Evolutionary conservation across 2,113 vertebrate genomes (phyloP), one percentile per base, ranked within the genome.

Genomic region (Rhinopomastus cyanomelas): DNA sequence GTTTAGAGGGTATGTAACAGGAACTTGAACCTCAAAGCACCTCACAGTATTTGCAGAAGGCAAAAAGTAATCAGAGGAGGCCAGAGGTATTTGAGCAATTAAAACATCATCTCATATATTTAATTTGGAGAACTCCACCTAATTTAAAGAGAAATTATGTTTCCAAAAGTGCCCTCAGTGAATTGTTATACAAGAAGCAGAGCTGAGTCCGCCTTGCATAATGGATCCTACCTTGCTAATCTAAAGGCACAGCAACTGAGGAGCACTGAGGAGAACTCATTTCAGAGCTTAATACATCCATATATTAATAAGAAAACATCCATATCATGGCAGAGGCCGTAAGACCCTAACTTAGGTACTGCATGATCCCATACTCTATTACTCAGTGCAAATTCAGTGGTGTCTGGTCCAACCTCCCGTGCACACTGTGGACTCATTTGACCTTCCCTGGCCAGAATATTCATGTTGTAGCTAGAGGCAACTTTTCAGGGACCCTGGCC

Each of bases 351-450:
- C 2, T 20, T 25, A 51, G 46, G 18, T 4, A 8, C 7, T 62
- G 13, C 42, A 19, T 71, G 22, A 30, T 22, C 22, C 44, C 52
- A 20, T 0, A 0, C 19, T 39, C 1, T 22, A 68, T 56, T 22
- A 62, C 34, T 14, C 79, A 46, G 3, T 15, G 26, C 22, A n/a
- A 37, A 49, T 42, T 49, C 44, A 19, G 6, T 5, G 7, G 11
- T 21, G 79, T 76, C 75, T 75, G 72, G 30, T 39, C 23, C 62
- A 32, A 68, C 32, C 12, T 88, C 22, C 29, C 11, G 3, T 2
- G 21, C 9, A 14, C 4, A 44, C 4, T 29, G 23, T 0, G 0
- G 17, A 16, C 42, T 59, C 5, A 16, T 36, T 37, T 77, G 42
- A 29, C 44, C 9, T n/a, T 60, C 27, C 16, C 32, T 52, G 46